Conservation (phyloP, 2,888 invertebrate species). For the Copidosoma aretas region DNA sequence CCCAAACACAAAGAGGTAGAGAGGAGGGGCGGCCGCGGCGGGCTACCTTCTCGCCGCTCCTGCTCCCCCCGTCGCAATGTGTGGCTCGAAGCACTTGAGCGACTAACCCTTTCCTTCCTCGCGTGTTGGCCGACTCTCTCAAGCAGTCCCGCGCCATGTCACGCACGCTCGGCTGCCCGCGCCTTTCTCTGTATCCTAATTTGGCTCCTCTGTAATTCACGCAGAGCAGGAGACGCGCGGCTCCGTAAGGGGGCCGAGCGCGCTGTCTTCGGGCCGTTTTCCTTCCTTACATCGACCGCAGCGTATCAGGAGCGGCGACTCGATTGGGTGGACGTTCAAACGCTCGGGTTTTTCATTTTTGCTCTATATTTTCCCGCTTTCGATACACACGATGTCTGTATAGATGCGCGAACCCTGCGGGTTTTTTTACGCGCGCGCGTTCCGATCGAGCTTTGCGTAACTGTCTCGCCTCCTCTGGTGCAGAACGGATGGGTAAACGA, state of each 20-base stretch:
- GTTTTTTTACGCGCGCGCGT: slow-evolving; percentile 10
- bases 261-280: slow-evolving; percentile 23
- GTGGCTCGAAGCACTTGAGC: slow-evolving; percentile 62
- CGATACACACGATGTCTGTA: not conserved
- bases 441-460: slow-evolving; percentile 10
- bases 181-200: not conserved
- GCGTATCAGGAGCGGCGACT: slow-evolving; percentile 41
- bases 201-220: not conserved
- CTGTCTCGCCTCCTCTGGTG: not conserved
- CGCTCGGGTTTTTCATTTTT: slow-evolving; percentile 11
- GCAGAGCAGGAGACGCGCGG: not conserved
- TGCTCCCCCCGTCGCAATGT: slow-evolving; percentile 56
- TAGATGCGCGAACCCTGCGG: not conserved
- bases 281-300: slow-evolving; percentile 40
- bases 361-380: not conserved
- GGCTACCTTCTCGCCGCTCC: slow-evolving; percentile 43
- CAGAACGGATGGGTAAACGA: not conserved
- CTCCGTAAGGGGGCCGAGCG: not conserved
- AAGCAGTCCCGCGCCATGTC: not conserved
- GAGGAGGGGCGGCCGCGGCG: slow-evolving; percentile 27
- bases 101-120: slow-evolving; percentile 59
- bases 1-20: slow-evolving; percentile 56
- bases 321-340: slow-evolving; percentile 29
- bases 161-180: not conserved
- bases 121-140: not conserved